These are phyloP conservation scores for Druceiella hillmani DNA, from an alignment of 2,888 invertebrate genomes.

Conservation along the genomic window DNA sequence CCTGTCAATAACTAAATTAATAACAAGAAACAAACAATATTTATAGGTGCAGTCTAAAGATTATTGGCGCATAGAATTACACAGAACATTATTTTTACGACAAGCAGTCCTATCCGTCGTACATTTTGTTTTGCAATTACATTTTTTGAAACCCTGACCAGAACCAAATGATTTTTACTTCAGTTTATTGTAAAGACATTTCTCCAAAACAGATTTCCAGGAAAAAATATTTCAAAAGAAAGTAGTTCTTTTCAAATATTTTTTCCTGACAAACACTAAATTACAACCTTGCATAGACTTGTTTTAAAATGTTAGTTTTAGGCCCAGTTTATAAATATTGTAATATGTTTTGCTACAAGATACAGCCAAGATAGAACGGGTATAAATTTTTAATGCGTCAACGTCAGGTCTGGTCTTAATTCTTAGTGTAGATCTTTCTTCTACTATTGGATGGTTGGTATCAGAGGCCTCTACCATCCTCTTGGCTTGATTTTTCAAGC, in stretches of 20 bases:
- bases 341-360: too few relatives aligned
- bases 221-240: too few relatives aligned
- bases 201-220: neutral
- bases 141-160: conserved; percentile 1
- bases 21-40: too few relatives aligned
- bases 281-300: neutral
- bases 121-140: neutral
- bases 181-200: neutral
- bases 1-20: too few relatives aligned
- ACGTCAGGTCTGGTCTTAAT: too few relatives aligned
- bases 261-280: neutral
- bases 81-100: neutral
- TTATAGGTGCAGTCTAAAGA: neutral
- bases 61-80: too few relatives aligned
- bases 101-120: neutral
- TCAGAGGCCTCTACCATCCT: neutral
- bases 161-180: neutral
- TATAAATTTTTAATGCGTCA: neutral
- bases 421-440: too few relatives aligned
- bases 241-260: neutral
- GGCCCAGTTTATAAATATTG: too few relatives aligned
- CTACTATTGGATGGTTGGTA: too few relatives aligned
- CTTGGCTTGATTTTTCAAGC: neutral
- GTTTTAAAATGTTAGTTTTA: neutral
- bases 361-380: neutral